Evolutionary conservation across 2,888 invertebrate species (phyloP).

Genomic region (Lampropteryx suffumata): DNA sequence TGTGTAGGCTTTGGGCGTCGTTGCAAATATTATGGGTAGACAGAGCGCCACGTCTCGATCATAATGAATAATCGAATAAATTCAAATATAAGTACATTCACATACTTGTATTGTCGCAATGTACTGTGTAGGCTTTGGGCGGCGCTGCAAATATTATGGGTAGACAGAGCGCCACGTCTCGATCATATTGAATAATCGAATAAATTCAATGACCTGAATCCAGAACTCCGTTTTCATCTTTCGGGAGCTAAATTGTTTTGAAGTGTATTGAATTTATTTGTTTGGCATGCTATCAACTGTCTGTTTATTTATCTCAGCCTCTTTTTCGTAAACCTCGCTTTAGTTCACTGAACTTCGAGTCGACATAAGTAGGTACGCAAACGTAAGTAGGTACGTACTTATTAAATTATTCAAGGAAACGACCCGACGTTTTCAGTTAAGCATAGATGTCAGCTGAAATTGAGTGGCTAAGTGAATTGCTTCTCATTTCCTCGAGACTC

Average conservation of each 20-base stretch:
- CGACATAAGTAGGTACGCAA: not conserved
- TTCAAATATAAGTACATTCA: too few species aligned
- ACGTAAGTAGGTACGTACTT: not conserved
- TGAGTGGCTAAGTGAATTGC: slow-evolving; percentile 7
- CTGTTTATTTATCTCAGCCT: slow-evolving; percentile 28
- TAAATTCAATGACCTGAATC: too few species aligned
- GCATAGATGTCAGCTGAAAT: not conserved
- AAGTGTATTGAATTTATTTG: slow-evolving; percentile 16
- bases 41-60: too few species aligned
- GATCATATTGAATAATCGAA: too few species aligned
- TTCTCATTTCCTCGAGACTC: not conserved
- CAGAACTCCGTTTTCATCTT: not conserved
- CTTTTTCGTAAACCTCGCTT: slow-evolving; percentile 16
- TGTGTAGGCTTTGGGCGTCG: too few species aligned
- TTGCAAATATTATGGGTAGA: too few species aligned
- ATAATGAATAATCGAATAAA: too few species aligned
- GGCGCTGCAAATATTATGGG: too few species aligned
- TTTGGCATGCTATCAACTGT: slow-evolving; percentile 27
- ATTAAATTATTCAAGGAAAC: not conserved
- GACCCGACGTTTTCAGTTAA: not conserved
- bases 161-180: too few species aligned
- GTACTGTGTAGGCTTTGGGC: too few species aligned
- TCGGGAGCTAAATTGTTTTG: slow-evolving; percentile 16
- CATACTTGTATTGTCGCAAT: too few species aligned
- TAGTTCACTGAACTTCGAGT: slow-evolving; percentile 23